Conservation (phyloP, 2,113 vertebrate species). For the Solenodon paradoxus region DNA sequence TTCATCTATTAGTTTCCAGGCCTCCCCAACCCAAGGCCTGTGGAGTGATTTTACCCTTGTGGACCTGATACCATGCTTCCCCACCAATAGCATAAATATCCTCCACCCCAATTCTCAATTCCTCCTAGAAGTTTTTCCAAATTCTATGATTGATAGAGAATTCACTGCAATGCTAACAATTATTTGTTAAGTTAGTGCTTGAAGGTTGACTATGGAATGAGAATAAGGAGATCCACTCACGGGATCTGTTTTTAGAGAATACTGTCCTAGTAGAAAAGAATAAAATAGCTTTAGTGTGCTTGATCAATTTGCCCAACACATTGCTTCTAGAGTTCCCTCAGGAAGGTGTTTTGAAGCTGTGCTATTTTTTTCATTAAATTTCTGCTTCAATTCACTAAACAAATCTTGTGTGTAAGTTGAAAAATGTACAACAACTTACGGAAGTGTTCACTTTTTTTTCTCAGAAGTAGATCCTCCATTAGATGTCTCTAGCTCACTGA, state of each 20-base stretch:
- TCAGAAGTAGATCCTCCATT: not conserved
- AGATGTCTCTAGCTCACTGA: not conserved
- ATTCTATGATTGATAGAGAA: not conserved
- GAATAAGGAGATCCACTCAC: not conserved
- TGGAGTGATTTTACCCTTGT: constrained; percentile 21
- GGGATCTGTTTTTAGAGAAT: not conserved
- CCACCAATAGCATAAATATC: not conserved
- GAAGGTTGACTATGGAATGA: not conserved
- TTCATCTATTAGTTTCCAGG: not conserved
- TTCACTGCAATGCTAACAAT: not conserved
- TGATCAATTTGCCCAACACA: not conserved
- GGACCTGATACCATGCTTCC: not conserved
- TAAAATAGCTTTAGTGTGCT: not conserved
- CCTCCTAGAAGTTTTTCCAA: not conserved
- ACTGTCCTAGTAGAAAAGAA: not conserved
- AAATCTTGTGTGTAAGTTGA: not conserved
- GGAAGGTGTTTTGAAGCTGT: not conserved
- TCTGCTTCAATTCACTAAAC: not conserved
- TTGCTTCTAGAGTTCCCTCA: not conserved
- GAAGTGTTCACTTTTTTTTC: constrained; percentile 16
- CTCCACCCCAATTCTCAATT: not conserved
- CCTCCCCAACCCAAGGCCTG: not conserved
- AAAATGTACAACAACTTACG: not conserved
- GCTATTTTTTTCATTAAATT: constrained; percentile 37
- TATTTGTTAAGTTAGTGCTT: not conserved